Percentiles rank a stretch among this genome's conserved stretches.
Conservation (phyloP, 92 coral and sea anemone species). For the Metridium senile region DNA sequence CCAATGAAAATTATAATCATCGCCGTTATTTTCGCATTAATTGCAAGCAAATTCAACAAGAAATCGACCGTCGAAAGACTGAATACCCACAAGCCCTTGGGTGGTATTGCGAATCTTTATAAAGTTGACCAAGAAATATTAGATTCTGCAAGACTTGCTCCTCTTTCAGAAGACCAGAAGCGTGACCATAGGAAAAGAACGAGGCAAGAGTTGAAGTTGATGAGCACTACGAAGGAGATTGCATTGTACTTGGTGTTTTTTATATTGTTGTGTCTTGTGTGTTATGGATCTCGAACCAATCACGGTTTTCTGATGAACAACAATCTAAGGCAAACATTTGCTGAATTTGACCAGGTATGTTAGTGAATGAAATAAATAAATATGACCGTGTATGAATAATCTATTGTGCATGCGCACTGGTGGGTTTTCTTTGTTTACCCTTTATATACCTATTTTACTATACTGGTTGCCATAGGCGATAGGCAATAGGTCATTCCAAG, state of each 20-base stretch:
- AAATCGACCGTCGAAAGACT: not conserved
- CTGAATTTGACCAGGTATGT: constrained; percentile 35
- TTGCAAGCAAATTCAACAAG: constrained; percentile 7
- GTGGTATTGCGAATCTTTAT: not conserved
- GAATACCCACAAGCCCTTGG: not conserved
- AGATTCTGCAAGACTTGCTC: not conserved
- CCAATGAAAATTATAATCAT: constrained; percentile 44
- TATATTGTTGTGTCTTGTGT: constrained; percentile 31
- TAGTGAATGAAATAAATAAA: no score
- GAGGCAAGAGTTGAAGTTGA: constrained; percentile 13
- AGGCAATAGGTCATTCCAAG: no score
- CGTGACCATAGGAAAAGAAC: constrained; percentile 6
- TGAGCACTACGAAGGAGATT: constrained; percentile 26
- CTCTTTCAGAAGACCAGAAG: constrained; percentile 25
- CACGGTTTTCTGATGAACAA: constrained; percentile 38
- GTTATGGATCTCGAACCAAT: constrained; percentile 44
- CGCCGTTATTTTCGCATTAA: constrained; percentile 22
- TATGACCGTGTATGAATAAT: no score
- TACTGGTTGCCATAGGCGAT: no score
- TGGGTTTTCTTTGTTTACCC: no score
- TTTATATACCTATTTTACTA: no score
- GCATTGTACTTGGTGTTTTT: constrained; percentile 30
- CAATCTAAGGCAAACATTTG: constrained; percentile 28
- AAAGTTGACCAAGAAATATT: not conserved
- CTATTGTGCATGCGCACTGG: no score